These are phyloP conservation scores for Erethizon dorsatum DNA, from an alignment of 2,797 vertebrate species.

Conservation along the genomic window DNA sequence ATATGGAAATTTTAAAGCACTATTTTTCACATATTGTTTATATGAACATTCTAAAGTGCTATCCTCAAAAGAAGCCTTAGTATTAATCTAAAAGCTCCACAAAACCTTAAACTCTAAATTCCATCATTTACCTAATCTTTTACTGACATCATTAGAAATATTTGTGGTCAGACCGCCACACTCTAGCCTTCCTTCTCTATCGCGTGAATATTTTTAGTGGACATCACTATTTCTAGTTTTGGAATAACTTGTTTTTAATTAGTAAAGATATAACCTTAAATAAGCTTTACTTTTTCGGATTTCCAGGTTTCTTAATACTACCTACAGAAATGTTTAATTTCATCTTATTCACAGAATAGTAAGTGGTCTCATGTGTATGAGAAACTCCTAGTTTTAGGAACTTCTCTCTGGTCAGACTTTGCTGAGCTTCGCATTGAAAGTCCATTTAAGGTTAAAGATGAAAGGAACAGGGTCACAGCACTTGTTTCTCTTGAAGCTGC, in stretches of 20 bases:
- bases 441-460: not conserved
- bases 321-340: not conserved
- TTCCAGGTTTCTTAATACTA: not conserved
- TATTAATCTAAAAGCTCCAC: not conserved
- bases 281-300: not conserved
- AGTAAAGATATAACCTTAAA: not conserved
- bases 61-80: not conserved
- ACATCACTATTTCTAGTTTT: not conserved
- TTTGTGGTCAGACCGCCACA: not conserved
- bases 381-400: not conserved
- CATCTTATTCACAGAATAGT: not conserved
- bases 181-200: not conserved
- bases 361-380: not conserved
- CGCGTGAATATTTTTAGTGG: not conserved
- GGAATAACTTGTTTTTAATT: conserved; percentile 44
- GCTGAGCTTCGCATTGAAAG: not conserved
- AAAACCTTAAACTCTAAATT: not conserved
- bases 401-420: not conserved
- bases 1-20: not conserved
- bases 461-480: not conserved
- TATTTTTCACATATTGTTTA: not conserved
- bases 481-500: not conserved
- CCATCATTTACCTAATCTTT: not conserved
- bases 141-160: not conserved
- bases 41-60: not conserved